Percentiles rank a stretch among this genome's conserved stretches.
phyloP scores from a whole-genome alignment of 2,113 vertebrate species.

The Synchiropus splendidus region DNA sequence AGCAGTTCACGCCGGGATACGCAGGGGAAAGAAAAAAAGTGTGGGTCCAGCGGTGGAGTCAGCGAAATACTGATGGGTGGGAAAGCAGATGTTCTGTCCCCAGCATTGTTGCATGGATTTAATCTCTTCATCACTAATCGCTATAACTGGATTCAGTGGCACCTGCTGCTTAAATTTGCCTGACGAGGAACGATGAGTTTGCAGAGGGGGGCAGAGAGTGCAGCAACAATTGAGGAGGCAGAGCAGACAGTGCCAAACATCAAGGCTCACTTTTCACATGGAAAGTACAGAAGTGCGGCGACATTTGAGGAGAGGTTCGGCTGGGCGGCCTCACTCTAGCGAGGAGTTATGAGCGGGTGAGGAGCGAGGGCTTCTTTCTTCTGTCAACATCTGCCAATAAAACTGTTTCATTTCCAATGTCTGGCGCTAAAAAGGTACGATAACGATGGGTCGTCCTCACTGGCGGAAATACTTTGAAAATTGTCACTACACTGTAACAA shows the following conservation, averaged over 20 bases:
- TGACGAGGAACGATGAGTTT: conserved; percentile 27
- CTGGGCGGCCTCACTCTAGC: too few species aligned
- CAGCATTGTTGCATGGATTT: conserved; percentile 58
- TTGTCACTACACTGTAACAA: too few species aligned
- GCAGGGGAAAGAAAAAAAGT: conserved; percentile 6
- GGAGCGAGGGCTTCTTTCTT: too few species aligned
- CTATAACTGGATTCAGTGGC: conserved; percentile 65
- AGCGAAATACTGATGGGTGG: conserved; percentile 24
- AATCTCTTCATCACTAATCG: conserved; percentile 66
- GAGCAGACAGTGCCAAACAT: conserved; percentile 31
- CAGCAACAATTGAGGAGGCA: conserved; percentile 26
- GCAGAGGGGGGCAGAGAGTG: conserved; percentile 22
- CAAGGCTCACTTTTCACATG: conserved; percentile 6
- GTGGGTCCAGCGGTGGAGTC: conserved; percentile 18
- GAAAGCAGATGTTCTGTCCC: conserved; percentile 64
- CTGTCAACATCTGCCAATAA: too few species aligned
- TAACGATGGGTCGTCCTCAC: too few species aligned
- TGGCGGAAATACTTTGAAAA: too few species aligned
- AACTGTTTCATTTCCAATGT: too few species aligned
- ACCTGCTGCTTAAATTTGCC: conserved; percentile 57
- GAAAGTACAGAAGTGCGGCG: too few species aligned
- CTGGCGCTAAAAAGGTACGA: too few species aligned
- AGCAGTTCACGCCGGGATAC: conserved; percentile 27
- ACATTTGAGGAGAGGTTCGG: too few species aligned
- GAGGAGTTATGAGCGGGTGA: too few species aligned